Conservation (phyloP, 2,888 invertebrate genomes). For the Conops quadrifasciatus region DNA sequence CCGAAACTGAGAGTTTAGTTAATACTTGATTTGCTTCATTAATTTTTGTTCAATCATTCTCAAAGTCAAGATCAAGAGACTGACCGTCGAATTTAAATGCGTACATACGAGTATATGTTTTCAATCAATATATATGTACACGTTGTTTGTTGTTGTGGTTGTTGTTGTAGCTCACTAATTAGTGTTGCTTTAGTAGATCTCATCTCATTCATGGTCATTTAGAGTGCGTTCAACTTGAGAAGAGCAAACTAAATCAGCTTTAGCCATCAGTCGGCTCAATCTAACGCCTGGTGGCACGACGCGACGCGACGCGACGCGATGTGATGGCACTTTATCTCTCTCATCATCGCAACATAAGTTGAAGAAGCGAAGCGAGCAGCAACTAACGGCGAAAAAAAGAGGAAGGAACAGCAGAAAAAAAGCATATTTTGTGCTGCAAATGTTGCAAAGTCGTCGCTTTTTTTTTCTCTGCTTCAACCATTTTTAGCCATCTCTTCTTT, state of each 20-base stretch:
- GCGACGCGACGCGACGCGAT: background rate
- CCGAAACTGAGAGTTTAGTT: too few relatives aligned
- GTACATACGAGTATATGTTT: background rate
- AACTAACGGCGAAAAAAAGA: background rate
- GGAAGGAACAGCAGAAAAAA: background rate
- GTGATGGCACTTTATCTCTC: background rate
- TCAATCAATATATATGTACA: background rate
- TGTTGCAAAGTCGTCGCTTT: background rate
- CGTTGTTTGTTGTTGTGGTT: slow-evolving; percentile 2
- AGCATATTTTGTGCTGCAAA: slow-evolving; percentile 3
- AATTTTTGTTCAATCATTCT: background rate
- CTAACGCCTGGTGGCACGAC: background rate
- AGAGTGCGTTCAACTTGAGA: slow-evolving; percentile 26
- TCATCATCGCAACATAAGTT: background rate
- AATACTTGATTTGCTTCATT: too few relatives aligned
- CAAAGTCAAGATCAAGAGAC: slow-evolving; percentile 11
- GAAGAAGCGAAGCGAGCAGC: background rate
- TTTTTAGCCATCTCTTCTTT: background rate
- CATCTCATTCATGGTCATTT: slow-evolving; percentile 33
- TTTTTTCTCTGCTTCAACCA: background rate
- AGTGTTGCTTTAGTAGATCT: slow-evolving; percentile 1
- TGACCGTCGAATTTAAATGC: background rate
- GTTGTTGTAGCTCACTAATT: background rate
- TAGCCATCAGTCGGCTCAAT: background rate
- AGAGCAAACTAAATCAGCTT: slow-evolving; percentile 1